These are phyloP conservation scores for Drosophila eugracilis DNA, from an alignment of 1,140 invertebrate species.

Conservation along the genomic window DNA sequence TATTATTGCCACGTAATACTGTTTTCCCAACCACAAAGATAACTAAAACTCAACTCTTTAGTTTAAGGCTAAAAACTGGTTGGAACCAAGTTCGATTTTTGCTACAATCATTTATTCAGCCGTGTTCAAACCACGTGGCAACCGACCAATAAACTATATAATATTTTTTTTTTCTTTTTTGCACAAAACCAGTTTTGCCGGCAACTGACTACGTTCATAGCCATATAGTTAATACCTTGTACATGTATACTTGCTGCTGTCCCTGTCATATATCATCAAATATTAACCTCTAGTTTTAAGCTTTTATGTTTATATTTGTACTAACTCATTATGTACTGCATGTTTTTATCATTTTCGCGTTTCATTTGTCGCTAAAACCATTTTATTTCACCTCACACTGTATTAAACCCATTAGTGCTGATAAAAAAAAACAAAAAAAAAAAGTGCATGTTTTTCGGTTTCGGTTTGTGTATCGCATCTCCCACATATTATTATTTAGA, in stretches of 20 bases:
- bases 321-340: conserved; percentile 9
- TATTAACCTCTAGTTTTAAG: neutral
- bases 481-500: conserved; percentile 6
- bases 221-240: neutral
- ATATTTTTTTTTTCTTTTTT: conserved; percentile 4
- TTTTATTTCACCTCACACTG: neutral
- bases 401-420: conserved; percentile 7
- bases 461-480: conserved; percentile 8
- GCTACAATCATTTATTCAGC: conserved; percentile 1
- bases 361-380: conserved; percentile 9
- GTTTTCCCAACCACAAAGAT: neutral
- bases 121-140: conserved; percentile 33
- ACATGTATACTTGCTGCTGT: neutral
- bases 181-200: conserved; percentile 27
- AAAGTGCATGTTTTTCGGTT: conserved; percentile 22
- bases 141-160: conserved; percentile 6
- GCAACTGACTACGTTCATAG: conserved; percentile 1
- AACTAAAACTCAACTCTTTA: conserved; percentile 12
- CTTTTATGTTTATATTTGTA: neutral
- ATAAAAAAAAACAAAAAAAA: conserved; percentile 2
- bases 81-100: neutral
- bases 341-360: conserved; percentile 20
- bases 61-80: conserved; percentile 5
- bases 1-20: conserved; percentile 21
- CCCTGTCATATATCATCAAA: conserved; percentile 3